Evolutionary conservation across 2,888 invertebrate species (phyloP), one percentile per base, ranked within the genome.

Genomic region (Dicyrtoma fusca): DNA sequence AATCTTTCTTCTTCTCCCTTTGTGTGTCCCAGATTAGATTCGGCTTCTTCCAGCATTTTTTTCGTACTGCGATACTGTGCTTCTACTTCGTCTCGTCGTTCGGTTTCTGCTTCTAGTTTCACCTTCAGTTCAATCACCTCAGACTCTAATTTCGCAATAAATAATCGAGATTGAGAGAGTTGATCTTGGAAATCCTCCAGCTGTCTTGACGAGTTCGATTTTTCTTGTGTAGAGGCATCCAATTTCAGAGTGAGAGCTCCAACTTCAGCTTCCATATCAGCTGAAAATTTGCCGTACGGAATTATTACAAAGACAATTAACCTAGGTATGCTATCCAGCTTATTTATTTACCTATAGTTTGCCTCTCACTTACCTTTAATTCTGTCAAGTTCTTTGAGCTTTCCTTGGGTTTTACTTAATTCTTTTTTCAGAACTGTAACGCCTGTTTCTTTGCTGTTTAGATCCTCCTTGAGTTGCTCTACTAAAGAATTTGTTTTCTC

Each of bases 401-500:
- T 82, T 74, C 84, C 83, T 70, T 82, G 83, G 55, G 81, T 80
- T 82, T 96, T 96, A 81, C 94, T 94, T 19, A 95, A 83, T 5
- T 90, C 89, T 45, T 95, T 85, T 6, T 88, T 90, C 64, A 93
- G 90, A 80, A 95, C 94, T 1, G 93, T 86, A 80, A 94, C 90
- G 81, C 96, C 94, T 69, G 90, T 88, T 83, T 97, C 96, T 0
- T 90, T 89, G 63, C 91, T 87, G 84, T 95, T 96, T 0, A 95
- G 88, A 82, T 93, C 92, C 75, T 92, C 92, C 14, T 95, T 86
- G 73, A 96, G 85, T 78, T 96, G 95, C 81, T 93, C 92, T 80
- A 94, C 92, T 63, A 91, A 90, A 76, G 88, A 88, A 81, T 89
- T 89, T 81, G 94, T 92, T 83, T 95, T 94, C 83, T 96, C 95